These are phyloP conservation scores for Myrmophylax atrothorax DNA, from an alignment of 2,113 vertebrate species.

Conservation along the genomic window DNA sequence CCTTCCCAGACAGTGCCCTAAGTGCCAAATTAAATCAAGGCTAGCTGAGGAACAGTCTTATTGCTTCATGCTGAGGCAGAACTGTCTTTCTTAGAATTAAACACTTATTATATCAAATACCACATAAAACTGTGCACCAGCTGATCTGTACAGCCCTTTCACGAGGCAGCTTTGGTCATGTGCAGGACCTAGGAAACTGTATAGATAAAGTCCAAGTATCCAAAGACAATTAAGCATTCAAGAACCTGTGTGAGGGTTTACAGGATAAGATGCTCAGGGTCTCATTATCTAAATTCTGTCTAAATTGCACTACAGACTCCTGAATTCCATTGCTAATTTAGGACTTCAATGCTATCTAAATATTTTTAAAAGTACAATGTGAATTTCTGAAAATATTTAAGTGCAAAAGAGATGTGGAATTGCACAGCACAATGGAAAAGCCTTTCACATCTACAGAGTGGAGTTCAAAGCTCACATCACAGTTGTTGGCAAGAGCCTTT, in stretches of 20 bases:
- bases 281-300: neutral
- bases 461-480: conserved; percentile 1
- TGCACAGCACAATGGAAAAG: neutral
- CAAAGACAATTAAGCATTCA: neutral
- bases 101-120: neutral
- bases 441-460: neutral
- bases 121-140: neutral
- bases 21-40: neutral
- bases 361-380: neutral
- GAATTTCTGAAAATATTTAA: neutral
- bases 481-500: neutral
- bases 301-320: neutral
- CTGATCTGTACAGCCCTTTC: neutral
- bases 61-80: neutral
- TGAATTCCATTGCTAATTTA: neutral
- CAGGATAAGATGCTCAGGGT: neutral
- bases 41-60: neutral
- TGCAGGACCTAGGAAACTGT: neutral
- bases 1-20: neutral
- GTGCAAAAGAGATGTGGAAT: neutral
- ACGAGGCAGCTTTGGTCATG: neutral
- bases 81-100: neutral
- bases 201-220: neutral
- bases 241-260: neutral
- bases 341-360: neutral